These are phyloP conservation scores for Nasua narica DNA, from an alignment of 2,797 vertebrate species.

Conservation along the genomic window DNA sequence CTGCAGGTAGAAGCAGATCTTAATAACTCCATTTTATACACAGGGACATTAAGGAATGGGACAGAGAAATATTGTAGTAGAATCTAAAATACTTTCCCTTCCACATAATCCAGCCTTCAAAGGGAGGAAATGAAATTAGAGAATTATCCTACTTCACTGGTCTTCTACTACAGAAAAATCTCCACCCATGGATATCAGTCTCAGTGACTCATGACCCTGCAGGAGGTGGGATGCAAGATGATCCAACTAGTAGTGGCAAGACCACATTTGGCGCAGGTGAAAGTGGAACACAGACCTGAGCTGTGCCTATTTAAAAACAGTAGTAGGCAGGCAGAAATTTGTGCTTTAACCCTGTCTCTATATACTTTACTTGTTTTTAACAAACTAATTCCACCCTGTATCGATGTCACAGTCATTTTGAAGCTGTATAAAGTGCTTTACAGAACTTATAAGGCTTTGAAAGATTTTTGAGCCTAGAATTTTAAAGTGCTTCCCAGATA, in stretches of 20 bases:
- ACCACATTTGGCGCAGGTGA: neutral
- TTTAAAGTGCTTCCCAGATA: conserved; percentile 37
- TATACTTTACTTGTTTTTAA: neutral
- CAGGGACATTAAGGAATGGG: neutral
- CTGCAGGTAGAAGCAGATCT: neutral
- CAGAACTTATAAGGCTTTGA: conserved; percentile 30
- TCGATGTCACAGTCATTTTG: conserved; percentile 9
- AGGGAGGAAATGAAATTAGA: neutral
- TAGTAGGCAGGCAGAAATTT: neutral
- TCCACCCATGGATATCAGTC: neutral
- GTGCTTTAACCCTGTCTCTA: neutral
- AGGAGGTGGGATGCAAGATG: neutral
- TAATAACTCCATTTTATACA: conserved; percentile 1
- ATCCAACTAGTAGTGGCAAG: neutral
- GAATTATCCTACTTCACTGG: conserved; percentile 10
- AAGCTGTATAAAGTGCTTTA: neutral
- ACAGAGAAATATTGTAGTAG: neutral
- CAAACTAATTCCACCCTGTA: neutral
- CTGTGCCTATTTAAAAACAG: neutral
- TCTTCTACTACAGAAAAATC: neutral
- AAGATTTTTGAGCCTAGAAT: neutral
- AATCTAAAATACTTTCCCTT: neutral
- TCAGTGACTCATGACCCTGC: neutral
- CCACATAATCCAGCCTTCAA: neutral
- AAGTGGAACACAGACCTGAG: conserved; percentile 9